Base-by-base conservation (phyloP, 37 sponge, comb jelly and placozoan species). In the Axinella damicornis region DNA sequence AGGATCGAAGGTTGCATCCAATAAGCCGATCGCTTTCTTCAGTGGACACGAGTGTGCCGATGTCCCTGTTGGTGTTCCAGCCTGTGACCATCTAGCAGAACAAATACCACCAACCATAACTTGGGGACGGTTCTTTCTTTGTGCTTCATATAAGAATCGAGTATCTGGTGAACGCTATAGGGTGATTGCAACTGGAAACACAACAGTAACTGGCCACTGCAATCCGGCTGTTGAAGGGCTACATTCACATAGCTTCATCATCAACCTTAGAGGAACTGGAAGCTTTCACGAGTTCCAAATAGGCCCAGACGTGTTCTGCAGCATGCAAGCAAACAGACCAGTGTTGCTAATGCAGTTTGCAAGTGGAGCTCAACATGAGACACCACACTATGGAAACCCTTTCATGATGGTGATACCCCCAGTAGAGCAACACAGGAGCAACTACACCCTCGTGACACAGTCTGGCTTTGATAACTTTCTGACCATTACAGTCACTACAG, bases 331-430 rank as follows among this genome's bases (percentile, higher is more conserved):
- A 20, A 73, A 56, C 30, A 71, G 74, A 31, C 74, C 83, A 28
- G 46, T 81, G 19, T 57, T 81, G 0, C n/a, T 88, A 18, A 39
- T 88, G 0, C 88, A 88, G 69, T 81, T 57, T 73, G 81, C 88
- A n/a, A 37, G 22, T 21, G 88, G 88, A 1, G 27, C 57, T 27
- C 21, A 78, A 13, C 79, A 56, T 32, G 87, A 86, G 24, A 79
- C 87, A 27, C 9, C 46, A 46, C 6, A 9, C 9, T 46, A 46
- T 46, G 46, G 46, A 46, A 63, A 22, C 18, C 46, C 25, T 1
- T 86, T 86, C 65, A 86, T 86, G 87, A 19, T 78, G 5, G 37
- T 58, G 20, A 54, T 86, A n/a, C 80, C 87, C 21, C 87, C 87
- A 52, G 72, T 78, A 19, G 80, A 77, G n/a, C 87, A 78, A 25